A percentile compares a stretch with the other conserved stretches of the same genome.
phyloP scores from a whole-genome alignment of 2,113 vertebrate genomes.

The Cichladusa arquata region DNA sequence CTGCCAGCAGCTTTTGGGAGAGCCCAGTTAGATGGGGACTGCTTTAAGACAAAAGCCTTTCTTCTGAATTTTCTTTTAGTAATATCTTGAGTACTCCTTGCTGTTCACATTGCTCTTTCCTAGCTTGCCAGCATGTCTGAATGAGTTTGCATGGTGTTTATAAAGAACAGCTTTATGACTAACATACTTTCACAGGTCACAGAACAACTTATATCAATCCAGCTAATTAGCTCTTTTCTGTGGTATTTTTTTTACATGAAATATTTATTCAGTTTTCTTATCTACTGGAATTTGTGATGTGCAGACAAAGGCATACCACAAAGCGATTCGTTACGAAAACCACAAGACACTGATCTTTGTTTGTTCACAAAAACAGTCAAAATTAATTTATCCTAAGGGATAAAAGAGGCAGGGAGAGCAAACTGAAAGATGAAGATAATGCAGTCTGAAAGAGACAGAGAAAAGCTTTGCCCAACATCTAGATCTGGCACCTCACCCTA shows the following conservation, averaged over 20 bases:
- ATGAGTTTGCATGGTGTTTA: slow-evolving; percentile 17
- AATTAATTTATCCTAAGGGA: slow-evolving; percentile 18
- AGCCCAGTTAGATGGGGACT: background rate
- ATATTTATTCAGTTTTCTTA: slow-evolving; percentile 33
- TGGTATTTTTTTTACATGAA: background rate
- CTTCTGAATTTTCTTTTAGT: background rate
- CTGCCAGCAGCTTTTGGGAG: background rate
- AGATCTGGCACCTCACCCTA: background rate
- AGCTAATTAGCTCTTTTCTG: slow-evolving; percentile 40
- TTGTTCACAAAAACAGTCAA: slow-evolving; percentile 23
- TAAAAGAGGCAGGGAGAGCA: background rate
- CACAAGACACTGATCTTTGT: slow-evolving; percentile 9
- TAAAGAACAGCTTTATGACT: background rate
- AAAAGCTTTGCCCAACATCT: background rate
- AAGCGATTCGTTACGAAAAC: background rate
- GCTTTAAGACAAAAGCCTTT: background rate
- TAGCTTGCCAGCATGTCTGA: background rate
- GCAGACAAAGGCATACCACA: slow-evolving; percentile 29
- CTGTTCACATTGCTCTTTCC: background rate
- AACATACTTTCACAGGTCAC: slow-evolving; percentile 31
- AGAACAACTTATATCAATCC: slow-evolving; percentile 16
- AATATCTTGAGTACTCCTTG: background rate
- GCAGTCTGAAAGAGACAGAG: background rate
- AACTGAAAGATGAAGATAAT: slow-evolving; percentile 20
- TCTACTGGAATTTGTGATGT: slow-evolving; percentile 30